phyloP scores from a whole-genome alignment of 2,113 vertebrate genomes.

The Thermophis baileyi region DNA sequence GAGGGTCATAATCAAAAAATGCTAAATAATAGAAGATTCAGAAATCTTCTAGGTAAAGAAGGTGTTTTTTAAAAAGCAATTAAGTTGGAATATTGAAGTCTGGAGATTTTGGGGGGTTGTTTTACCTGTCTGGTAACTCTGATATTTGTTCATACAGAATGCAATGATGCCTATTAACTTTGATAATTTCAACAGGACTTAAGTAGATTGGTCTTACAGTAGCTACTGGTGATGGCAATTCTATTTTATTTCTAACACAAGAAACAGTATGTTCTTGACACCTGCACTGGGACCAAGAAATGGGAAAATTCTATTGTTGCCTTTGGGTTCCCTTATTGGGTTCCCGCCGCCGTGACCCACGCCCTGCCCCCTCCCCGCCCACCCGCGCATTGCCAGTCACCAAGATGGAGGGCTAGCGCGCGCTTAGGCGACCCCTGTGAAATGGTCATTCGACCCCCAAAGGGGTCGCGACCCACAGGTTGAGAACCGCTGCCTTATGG shows the following conservation, averaged over 20 bases:
- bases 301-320: not conserved
- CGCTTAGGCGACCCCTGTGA: too few relatives aligned
- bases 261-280: not conserved
- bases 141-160: not conserved
- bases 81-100: not conserved
- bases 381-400: too few relatives aligned
- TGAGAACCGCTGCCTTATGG: too few relatives aligned
- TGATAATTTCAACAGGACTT: not conserved
- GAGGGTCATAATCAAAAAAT: not conserved
- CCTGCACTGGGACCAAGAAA: not conserved
- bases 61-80: not conserved
- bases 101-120: not conserved
- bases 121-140: not conserved
- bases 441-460: too few relatives aligned
- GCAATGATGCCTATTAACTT: not conserved
- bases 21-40: not conserved
- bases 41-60: not conserved
- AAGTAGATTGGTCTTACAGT: not conserved
- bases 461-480: too few relatives aligned
- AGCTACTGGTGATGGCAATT: not conserved
- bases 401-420: too few relatives aligned
- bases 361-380: too few relatives aligned
- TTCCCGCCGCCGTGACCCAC: too few relatives aligned
- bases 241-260: not conserved
- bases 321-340: not conserved